Base-by-base conservation (phyloP, 2,113 vertebrate genomes). In the Limanda limanda region DNA sequence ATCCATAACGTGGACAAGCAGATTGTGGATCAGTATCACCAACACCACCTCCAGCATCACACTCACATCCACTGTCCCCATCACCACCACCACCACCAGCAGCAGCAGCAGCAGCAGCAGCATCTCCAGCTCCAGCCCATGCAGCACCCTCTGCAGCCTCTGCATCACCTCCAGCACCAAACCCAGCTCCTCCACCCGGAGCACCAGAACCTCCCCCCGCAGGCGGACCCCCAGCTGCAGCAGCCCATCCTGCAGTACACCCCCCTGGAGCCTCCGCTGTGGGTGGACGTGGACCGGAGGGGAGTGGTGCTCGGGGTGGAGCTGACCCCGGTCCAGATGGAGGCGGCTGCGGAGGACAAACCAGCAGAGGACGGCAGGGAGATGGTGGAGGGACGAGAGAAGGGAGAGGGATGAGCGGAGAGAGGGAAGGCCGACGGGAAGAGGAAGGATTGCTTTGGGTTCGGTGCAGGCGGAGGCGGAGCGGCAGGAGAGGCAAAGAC, bases 231-330 rank as follows among this genome's bases (percentile, higher is more conserved):
- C 7, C 70, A 82, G 65, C 82, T 82, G 48, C 93, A 92, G 66
- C 85, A 86, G 56, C 79, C 85, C 1, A 59, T 78, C 27, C 88
- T 93, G 24, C 85, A 87, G 9, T 93, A 92, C 84, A 92, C 92
- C 24, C 76, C 90, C 2, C 65, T 93, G 7, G 90, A 88, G 55
- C 79, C 82, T 59, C 86, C 83, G 0, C 6, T 84, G 37, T 93
- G 92, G 92, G 63, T 88, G 68, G 83, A 91, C 0, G 24, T 85
- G 85, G 84, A 89, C 65, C 67, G 14, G 47, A 63, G 62, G 0
- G 68, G 47, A 9, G 48, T 25, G 0, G 13, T 68, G 79, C 59
- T 69, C 21, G 60, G 37, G 15, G 58, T 71, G 1, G 86, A 82
- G 61, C 81, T 79, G 57, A 56, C 66, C 25, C 81, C 71, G 1